phyloP scores from a whole-genome alignment of 1,140 invertebrate species.

The Olivierus martensii region DNA sequence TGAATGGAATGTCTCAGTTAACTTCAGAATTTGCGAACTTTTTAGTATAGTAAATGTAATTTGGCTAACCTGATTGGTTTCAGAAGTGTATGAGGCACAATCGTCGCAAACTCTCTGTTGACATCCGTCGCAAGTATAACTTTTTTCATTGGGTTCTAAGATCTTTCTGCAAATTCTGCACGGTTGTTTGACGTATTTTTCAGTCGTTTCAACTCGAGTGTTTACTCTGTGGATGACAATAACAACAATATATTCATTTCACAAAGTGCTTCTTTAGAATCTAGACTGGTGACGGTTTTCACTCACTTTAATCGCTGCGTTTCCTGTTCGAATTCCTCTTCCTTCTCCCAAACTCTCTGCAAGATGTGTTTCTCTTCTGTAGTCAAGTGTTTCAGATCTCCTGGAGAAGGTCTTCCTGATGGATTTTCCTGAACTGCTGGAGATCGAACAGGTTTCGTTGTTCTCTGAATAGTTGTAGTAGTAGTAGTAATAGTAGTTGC shows the following conservation, averaged over 20 bases:
- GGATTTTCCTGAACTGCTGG: too few relatives aligned
- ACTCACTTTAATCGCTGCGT: not conserved
- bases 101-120: not conserved
- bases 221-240: too few relatives aligned
- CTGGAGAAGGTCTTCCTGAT: not conserved
- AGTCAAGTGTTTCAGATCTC: not conserved
- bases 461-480: too few relatives aligned
- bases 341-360: not conserved
- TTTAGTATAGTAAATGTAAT: too few relatives aligned
- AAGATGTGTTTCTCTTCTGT: not conserved
- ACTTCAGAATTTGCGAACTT: too few relatives aligned
- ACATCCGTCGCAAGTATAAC: not conserved
- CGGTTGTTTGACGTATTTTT: not conserved
- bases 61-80: not conserved
- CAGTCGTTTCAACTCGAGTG: not conserved
- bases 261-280: not conserved
- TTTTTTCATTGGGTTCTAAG: not conserved
- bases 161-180: not conserved
- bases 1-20: too few relatives aligned
- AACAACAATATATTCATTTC: not conserved
- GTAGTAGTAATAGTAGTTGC: too few relatives aligned
- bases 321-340: conserved; percentile 1
- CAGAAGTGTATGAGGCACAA: not conserved
- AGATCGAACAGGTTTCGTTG: too few relatives aligned
- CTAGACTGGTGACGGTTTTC: too few relatives aligned